phyloP scores from a whole-genome alignment of 1,140 invertebrate species.

The Globodera ellingtonae region DNA sequence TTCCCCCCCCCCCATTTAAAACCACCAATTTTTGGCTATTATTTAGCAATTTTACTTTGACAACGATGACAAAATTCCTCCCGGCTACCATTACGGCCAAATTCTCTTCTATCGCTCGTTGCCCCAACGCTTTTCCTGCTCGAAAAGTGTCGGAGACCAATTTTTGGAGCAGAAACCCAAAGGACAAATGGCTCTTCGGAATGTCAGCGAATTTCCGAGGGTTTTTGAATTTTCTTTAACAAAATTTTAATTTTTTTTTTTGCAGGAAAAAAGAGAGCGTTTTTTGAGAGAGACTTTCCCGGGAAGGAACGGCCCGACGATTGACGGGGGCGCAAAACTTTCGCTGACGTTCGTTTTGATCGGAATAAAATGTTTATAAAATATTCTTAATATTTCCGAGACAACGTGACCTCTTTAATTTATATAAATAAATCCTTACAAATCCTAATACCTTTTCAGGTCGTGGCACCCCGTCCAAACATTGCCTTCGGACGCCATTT shows the following conservation, averaged over 20 bases:
- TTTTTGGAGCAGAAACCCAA: slow-evolving; percentile 44
- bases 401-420: too few species aligned
- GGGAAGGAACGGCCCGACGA: slow-evolving; percentile 56
- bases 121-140: slow-evolving; percentile 53
- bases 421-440: too few species aligned
- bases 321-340: slow-evolving; percentile 59
- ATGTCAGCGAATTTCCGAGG: slow-evolving; percentile 37
- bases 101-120: slow-evolving; percentile 59
- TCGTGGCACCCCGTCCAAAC: slow-evolving; percentile 62
- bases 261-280: slow-evolving; percentile 4
- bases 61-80: slow-evolving; percentile 53
- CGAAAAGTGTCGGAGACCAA: slow-evolving; percentile 38
- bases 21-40: too few species aligned
- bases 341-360: slow-evolving; percentile 42
- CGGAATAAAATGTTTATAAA: neutral
- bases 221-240: slow-evolving; percentile 1
- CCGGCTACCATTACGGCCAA: slow-evolving; percentile 55
- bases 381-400: too few species aligned
- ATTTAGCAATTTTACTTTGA: slow-evolving; percentile 62
- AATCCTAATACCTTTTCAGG: slow-evolving; percentile 29
- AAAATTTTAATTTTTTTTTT: neutral
- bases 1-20: too few species aligned
- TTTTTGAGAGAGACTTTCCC: slow-evolving; percentile 47
- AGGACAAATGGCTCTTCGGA: slow-evolving; percentile 43
- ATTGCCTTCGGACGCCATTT: slow-evolving; percentile 59